phyloP scores from a whole-genome alignment of 2,797 vertebrate species.

The Neoniphon sammara region DNA sequence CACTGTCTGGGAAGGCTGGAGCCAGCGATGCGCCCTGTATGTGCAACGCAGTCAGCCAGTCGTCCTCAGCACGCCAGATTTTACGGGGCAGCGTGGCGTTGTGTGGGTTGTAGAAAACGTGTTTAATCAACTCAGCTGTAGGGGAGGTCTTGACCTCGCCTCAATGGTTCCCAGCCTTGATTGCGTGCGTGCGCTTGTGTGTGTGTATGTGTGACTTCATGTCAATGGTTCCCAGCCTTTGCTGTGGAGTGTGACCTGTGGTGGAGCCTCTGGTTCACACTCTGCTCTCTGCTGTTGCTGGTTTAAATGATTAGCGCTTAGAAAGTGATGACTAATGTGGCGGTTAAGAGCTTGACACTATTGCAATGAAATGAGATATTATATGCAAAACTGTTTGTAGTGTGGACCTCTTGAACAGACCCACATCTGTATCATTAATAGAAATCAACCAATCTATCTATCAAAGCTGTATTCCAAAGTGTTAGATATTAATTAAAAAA shows the following conservation, averaged over 20 bases:
- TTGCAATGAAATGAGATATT: constrained; percentile 44
- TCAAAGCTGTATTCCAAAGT: no score
- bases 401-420: constrained; percentile 23
- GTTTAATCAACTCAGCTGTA: constrained; percentile 72
- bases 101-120: constrained; percentile 65
- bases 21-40: constrained; percentile 62
- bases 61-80: constrained; percentile 53
- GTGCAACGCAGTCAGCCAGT: constrained; percentile 48
- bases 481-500: no score
- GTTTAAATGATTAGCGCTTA: constrained; percentile 66
- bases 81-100: constrained; percentile 62
- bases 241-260: constrained; percentile 70
- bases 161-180: constrained; percentile 58
- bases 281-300: constrained; percentile 56
- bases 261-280: constrained; percentile 69
- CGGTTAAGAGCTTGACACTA: constrained; percentile 49
- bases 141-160: constrained; percentile 73
- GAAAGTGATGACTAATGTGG: constrained; percentile 70
- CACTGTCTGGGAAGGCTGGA: constrained; percentile 40
- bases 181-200: constrained; percentile 27
- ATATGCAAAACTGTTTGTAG: constrained; percentile 23
- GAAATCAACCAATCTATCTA: no score
- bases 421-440: no score
- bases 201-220: constrained; percentile 26
- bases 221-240: constrained; percentile 64